Conservation (phyloP, 2,113 vertebrate species). For the Pionites leucogaster region DNA sequence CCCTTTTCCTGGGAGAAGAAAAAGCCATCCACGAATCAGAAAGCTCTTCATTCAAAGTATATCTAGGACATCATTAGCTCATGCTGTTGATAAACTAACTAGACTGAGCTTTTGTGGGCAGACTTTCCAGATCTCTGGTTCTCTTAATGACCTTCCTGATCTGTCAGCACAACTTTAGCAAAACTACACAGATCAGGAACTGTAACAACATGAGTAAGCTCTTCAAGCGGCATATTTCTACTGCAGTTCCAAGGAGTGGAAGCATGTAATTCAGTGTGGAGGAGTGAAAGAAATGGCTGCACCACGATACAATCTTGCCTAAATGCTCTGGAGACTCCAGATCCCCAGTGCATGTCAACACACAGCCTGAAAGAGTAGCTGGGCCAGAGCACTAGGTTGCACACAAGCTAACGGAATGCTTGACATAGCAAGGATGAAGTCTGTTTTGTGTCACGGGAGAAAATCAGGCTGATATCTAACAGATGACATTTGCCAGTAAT, state of each 20-base stretch:
- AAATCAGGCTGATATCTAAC: conserved; percentile 38
- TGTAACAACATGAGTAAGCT: not conserved
- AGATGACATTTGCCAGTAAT: conserved; percentile 8
- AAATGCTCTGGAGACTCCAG: conserved; percentile 29
- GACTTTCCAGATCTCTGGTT: not conserved
- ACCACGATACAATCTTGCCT: not conserved
- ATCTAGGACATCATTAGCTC: not conserved
- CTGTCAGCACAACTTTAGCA: not conserved
- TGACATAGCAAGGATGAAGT: not conserved
- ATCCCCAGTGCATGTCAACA: conserved; percentile 41
- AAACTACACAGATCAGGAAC: not conserved
- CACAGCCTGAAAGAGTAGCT: not conserved
- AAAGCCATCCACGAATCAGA: not conserved
- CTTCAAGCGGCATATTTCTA: not conserved
- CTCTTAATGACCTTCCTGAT: not conserved
- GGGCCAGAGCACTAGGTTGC: conserved; percentile 5
- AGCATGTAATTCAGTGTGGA: not conserved
- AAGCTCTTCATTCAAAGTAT: not conserved
- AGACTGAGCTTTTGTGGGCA: not conserved
- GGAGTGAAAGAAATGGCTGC: conserved; percentile 10
- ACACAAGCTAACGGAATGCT: not conserved
- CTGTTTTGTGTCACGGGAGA: conserved; percentile 40
- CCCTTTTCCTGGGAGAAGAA: not conserved
- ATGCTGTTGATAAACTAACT: not conserved
- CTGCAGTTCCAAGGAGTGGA: not conserved